A percentile compares a stretch with the other conserved stretches of the same genome.
These are phyloP conservation scores for Octodonta nipae DNA, from an alignment of 2,888 invertebrate species.

Conservation along the genomic window DNA sequence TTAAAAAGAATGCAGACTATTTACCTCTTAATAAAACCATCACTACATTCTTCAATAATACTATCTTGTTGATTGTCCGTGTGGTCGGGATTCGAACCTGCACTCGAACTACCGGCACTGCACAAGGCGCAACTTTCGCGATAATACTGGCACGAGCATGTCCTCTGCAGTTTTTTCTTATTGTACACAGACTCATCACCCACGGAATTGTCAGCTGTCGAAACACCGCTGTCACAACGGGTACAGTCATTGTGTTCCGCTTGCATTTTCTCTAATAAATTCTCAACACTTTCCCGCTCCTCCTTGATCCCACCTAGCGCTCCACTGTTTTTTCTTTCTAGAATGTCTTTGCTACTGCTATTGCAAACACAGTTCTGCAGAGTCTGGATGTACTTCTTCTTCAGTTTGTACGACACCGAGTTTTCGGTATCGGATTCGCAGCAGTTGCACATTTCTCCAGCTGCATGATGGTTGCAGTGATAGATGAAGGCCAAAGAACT, in stretches of 20 bases:
- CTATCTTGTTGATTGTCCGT: slow-evolving; percentile 35
- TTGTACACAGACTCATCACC: slow-evolving; percentile 27
- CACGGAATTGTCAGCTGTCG: slow-evolving; percentile 37
- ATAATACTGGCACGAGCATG: slow-evolving; percentile 34
- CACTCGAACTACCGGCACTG: slow-evolving; percentile 32
- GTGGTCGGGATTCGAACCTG: slow-evolving; percentile 34
- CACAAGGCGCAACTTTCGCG: slow-evolving; percentile 32
- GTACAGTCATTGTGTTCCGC: slow-evolving; percentile 41
- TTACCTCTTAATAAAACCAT: slow-evolving; percentile 33
- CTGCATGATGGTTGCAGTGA: slow-evolving; percentile 37
- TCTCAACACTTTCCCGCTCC: slow-evolving; percentile 37
- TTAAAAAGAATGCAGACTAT: too few species aligned
- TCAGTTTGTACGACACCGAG: slow-evolving; percentile 33
- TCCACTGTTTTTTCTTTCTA: slow-evolving; percentile 33
- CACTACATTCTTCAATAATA: slow-evolving; percentile 32
- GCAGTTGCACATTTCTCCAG: slow-evolving; percentile 36
- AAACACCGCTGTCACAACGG: slow-evolving; percentile 40
- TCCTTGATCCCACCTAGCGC: slow-evolving; percentile 35
- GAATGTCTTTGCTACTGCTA: slow-evolving; percentile 20
- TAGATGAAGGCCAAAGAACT: slow-evolving; percentile 37
- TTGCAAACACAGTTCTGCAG: slow-evolving; percentile 26
- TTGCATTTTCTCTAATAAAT: slow-evolving; percentile 36
- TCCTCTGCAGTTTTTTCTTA: slow-evolving; percentile 39
- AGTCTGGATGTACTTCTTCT: slow-evolving; percentile 34
- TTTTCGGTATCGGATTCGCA: slow-evolving; percentile 36